Percentiles rank a stretch among this genome's conserved stretches.
Evolutionary conservation across 37 sponge, comb jelly and placozoan species (phyloP).

Genomic region (Crambe crambe): DNA sequence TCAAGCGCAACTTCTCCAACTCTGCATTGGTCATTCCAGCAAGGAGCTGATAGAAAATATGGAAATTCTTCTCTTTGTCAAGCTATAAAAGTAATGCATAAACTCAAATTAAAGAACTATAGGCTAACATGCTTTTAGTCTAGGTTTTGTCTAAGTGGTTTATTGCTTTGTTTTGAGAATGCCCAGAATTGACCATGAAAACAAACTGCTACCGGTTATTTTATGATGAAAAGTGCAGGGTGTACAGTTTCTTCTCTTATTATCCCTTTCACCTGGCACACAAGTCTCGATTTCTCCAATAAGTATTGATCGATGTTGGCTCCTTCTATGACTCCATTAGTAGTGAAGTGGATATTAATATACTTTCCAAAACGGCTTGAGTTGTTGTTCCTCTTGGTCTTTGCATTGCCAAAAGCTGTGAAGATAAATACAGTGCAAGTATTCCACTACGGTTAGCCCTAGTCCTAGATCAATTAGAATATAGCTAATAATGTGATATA

Average conservation of each 20-base stretch:
- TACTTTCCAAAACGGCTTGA: slow-evolving; percentile 96
- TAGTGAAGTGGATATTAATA: slow-evolving; percentile 90
- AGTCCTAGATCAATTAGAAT: too few species aligned
- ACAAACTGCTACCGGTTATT: too few species aligned
- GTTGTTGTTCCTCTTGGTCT: slow-evolving; percentile 91
- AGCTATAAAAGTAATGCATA: slow-evolving; percentile 22
- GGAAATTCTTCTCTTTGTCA: slow-evolving; percentile 90
- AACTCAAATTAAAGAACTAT: too few species aligned
- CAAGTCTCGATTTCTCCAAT: slow-evolving; percentile 91
- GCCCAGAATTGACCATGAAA: too few species aligned
- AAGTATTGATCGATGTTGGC: slow-evolving; percentile 92
- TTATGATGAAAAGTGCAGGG: too few species aligned
- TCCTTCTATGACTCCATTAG: slow-evolving; percentile 85
- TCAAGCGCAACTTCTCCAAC: slow-evolving; percentile 53
- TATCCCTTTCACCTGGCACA: slow-evolving; percentile 82
- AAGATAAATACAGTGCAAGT: too few species aligned
- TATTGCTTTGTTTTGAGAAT: too few species aligned
- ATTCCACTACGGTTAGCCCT: too few species aligned
- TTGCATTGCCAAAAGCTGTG: slow-evolving; percentile 94
- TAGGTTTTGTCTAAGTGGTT: too few species aligned
- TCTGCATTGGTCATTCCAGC: slow-evolving; percentile 70
- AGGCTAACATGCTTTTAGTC: too few species aligned
- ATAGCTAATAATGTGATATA: too few species aligned
- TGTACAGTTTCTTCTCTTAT: too few species aligned
- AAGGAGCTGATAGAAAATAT: slow-evolving; percentile 90